Conservation (phyloP, 2,888 invertebrate species). For the Uropetala carovei region DNA sequence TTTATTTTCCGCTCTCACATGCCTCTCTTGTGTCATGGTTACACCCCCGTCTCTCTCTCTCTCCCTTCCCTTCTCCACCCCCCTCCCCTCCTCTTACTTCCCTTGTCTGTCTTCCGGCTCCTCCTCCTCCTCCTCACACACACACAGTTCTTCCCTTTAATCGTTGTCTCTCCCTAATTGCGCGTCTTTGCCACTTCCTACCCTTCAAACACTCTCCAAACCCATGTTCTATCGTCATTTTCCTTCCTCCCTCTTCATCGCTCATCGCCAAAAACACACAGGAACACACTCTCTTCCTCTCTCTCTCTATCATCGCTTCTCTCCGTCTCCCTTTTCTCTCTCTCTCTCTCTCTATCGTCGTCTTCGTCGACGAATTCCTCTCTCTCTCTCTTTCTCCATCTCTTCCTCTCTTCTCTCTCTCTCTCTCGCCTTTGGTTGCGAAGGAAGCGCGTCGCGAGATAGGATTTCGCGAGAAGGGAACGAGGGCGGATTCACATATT, state of each 20-base stretch:
- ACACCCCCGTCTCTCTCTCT: not conserved
- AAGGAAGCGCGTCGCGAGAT: not conserved
- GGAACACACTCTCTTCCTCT: not conserved
- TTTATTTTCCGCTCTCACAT: constrained; percentile 46
- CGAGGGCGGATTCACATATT: not conserved
- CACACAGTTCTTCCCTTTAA: constrained; percentile 61
- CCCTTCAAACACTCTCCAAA: constrained; percentile 62
- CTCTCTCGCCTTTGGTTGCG: not conserved
- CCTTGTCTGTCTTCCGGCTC: constrained; percentile 30
- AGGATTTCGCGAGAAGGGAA: not conserved
- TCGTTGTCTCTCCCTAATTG: constrained; percentile 63
- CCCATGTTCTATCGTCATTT: constrained; percentile 55
- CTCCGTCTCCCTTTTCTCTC: not conserved
- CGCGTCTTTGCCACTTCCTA: constrained; percentile 60
- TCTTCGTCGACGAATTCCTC: not conserved
- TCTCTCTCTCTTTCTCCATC: not conserved
- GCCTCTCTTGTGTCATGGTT: constrained; percentile 29
- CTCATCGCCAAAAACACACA: constrained; percentile 33
- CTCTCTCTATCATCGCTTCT: not conserved
- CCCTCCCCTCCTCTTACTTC: not conserved
- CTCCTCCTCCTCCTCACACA: not conserved
- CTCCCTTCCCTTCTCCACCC: not conserved
- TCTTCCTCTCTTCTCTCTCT: not conserved
- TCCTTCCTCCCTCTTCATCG: constrained; percentile 59
- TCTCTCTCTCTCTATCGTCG: not conserved